Conservation (phyloP, 2,888 invertebrate genomes). For the Aricia artaxerxes region DNA sequence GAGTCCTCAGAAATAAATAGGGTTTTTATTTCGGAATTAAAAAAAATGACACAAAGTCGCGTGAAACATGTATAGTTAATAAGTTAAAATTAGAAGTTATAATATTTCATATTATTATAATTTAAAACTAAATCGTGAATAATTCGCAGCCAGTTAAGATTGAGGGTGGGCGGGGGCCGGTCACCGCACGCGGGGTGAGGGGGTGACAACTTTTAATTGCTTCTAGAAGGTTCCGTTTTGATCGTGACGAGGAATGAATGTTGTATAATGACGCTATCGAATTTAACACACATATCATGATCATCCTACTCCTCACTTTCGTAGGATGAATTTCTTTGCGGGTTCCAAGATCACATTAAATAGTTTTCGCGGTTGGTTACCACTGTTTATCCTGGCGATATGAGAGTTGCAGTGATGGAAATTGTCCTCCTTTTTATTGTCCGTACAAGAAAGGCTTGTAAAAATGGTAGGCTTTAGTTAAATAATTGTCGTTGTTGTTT, state of each 20-base stretch:
- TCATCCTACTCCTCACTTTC: neutral
- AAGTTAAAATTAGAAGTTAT: too few relatives aligned
- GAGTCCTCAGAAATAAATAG: too few relatives aligned
- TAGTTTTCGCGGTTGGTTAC: neutral
- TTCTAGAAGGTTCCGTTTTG: constrained; percentile 31
- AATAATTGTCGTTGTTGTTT: too few relatives aligned
- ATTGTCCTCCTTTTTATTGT: too few relatives aligned
- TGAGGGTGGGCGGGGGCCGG: neutral
- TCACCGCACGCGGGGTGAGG: constrained; percentile 25
- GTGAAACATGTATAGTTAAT: too few relatives aligned
- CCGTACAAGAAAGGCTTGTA: too few relatives aligned
- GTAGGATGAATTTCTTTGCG: neutral
- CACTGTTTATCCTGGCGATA: neutral
- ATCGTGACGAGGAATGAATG: constrained; percentile 26
- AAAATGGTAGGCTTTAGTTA: too few relatives aligned
- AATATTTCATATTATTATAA: neutral
- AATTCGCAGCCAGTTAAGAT: constrained; percentile 3
- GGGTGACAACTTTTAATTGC: constrained; percentile 37
- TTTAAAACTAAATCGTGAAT: neutral
- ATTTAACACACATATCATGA: neutral
- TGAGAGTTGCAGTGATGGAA: neutral
- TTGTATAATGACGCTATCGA: neutral
- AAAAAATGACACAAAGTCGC: too few relatives aligned
- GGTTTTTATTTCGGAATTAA: too few relatives aligned
- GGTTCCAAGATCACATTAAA: too few relatives aligned